Conservation (phyloP, 2,888 invertebrate genomes). For the Gnatocerus cornutus region DNA sequence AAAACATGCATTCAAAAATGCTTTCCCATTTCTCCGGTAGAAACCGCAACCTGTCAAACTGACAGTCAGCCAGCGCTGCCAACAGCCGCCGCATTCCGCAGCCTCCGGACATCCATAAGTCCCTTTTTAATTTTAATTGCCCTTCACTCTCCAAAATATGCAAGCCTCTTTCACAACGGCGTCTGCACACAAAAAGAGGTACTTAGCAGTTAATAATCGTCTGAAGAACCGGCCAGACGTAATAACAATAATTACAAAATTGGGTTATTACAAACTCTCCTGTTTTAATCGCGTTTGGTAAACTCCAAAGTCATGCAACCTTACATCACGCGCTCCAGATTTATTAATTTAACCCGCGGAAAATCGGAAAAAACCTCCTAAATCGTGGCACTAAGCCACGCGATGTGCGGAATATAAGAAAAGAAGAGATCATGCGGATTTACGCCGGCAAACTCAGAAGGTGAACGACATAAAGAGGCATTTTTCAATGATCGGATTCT, state of each 20-base stretch:
- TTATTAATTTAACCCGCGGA: constrained; percentile 25
- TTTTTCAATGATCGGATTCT: constrained; percentile 19
- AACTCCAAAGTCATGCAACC: constrained; percentile 19
- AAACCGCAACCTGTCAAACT: no score
- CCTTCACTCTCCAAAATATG: no score
- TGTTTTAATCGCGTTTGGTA: constrained; percentile 10
- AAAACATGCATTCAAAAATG: no score
- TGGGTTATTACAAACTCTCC: constrained; percentile 12
- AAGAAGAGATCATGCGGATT: constrained; percentile 17
- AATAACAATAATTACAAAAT: constrained; percentile 24
- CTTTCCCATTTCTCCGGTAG: no score
- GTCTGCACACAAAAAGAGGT: not conserved
- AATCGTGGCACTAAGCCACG: constrained; percentile 19
- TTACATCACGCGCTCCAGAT: constrained; percentile 22
- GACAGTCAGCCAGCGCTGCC: no score
- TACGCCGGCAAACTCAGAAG: not conserved
- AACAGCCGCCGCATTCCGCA: no score
- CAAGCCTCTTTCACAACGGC: not conserved
- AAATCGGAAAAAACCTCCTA: constrained; percentile 16
- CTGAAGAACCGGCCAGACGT: constrained; percentile 10
- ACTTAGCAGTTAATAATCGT: constrained; percentile 18
- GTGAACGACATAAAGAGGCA: constrained; percentile 25
- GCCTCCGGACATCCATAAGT: no score
- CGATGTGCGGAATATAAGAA: constrained; percentile 25
- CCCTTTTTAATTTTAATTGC: no score